A percentile compares a stretch with the other conserved stretches of the same genome.
Conservation (phyloP, 2,797 vertebrate species). For the Anguilla obscura region DNA sequence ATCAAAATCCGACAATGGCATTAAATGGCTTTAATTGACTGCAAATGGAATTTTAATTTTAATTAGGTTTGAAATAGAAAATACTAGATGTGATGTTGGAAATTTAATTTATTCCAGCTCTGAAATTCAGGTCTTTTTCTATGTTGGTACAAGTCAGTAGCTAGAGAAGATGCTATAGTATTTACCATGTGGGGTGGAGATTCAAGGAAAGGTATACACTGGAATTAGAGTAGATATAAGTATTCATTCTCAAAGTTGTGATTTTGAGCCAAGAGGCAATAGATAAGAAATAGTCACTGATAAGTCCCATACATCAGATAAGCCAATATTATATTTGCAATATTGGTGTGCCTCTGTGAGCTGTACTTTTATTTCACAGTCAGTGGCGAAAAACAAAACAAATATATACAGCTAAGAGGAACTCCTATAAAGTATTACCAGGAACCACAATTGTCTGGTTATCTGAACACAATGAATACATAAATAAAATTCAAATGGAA, state of each 20-base stretch:
- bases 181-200: background rate
- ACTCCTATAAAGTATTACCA: background rate
- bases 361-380: background rate
- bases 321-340: background rate
- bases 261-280: background rate
- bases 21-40: too few relatives aligned
- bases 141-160: background rate
- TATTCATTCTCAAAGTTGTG: background rate
- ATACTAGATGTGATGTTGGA: background rate
- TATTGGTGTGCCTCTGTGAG: background rate
- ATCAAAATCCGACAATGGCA: too few relatives aligned
- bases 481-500: background rate
- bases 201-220: background rate
- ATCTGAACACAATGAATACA: background rate
- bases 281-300: background rate
- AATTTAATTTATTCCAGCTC: background rate
- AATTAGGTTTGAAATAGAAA: too few relatives aligned
- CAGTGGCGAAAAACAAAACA: background rate
- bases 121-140: background rate
- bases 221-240: background rate
- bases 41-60: too few relatives aligned
- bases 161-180: background rate
- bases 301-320: background rate
- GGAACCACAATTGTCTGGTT: background rate
- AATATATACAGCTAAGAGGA: background rate